phyloP scores from a whole-genome alignment of 1,140 invertebrate species.

The Epicauta chinensis region DNA sequence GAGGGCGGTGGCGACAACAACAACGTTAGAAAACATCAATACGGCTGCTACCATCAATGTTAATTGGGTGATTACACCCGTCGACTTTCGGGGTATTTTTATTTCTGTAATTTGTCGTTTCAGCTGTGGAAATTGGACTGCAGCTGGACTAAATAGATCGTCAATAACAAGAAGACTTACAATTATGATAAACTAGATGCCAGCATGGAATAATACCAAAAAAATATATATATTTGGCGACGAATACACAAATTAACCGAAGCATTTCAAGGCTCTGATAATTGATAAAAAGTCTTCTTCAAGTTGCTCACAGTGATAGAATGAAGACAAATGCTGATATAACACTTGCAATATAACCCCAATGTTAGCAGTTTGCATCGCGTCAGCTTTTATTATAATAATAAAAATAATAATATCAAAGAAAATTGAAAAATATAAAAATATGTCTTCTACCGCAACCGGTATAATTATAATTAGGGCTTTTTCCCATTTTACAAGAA shows the following conservation, averaged over 20 bases:
- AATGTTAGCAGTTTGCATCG: too few relatives aligned
- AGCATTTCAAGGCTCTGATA: neutral
- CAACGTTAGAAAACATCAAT: too few relatives aligned
- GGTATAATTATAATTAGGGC: neutral
- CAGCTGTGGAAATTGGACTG: constrained; percentile 11
- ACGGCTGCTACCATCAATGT: constrained; percentile 12
- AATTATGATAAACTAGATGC: neutral
- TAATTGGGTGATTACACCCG: constrained; percentile 11
- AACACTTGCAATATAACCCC: constrained; percentile 1
- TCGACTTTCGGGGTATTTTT: constrained; percentile 4
- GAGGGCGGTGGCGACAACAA: too few relatives aligned
- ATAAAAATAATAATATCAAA: neutral
- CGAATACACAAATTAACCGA: neutral
- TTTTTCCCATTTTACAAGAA: constrained; percentile 2
- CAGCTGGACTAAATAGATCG: neutral
- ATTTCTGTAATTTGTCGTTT: constrained; percentile 8
- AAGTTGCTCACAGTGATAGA: too few relatives aligned
- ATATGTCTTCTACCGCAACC: neutral
- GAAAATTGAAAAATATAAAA: constrained; percentile 1
- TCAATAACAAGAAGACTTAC: neutral
- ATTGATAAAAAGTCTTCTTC: neutral
- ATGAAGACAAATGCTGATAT: constrained; percentile 4
- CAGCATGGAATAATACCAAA: neutral
- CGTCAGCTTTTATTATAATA: neutral
- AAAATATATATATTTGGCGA: neutral